Evolutionary conservation across 92 coral and sea anemone genomes (phyloP).

Genomic region (Phenganax marumi): DNA sequence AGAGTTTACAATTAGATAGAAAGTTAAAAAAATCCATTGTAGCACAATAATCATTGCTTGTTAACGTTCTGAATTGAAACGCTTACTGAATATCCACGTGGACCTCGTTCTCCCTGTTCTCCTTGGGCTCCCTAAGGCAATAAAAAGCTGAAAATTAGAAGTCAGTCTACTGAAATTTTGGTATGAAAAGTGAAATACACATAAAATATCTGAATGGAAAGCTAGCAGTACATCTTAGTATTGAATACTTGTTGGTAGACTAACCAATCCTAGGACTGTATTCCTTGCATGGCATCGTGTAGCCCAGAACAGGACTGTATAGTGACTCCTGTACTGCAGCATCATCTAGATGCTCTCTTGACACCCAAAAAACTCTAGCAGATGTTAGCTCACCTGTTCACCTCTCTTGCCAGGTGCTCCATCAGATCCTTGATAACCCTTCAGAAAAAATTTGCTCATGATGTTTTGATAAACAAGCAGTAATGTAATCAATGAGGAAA

Average conservation of each 20-base stretch:
- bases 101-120: slow-evolving; percentile 9
- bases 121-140: slow-evolving; percentile 11
- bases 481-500: neutral
- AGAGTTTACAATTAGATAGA: neutral
- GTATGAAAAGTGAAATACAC: no score
- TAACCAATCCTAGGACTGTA: no score
- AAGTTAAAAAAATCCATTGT: neutral
- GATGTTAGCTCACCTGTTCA: neutral
- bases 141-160: neutral
- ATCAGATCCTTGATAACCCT: slow-evolving; percentile 15
- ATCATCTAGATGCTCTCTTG: no score
- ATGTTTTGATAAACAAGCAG: neutral
- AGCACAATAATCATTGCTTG: neutral
- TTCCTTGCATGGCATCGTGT: no score
- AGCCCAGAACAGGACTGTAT: no score
- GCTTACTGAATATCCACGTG: slow-evolving; percentile 26
- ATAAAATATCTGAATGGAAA: no score
- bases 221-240: no score
- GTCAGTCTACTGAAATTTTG: neutral
- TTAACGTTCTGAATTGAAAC: neutral
- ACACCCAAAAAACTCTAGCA: no score
- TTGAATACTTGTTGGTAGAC: no score
- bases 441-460: neutral
- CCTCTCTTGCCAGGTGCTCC: slow-evolving; percentile 18
- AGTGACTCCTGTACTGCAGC: no score